Evolutionary conservation across 2,113 vertebrate genomes (phyloP).

Genomic region (Eublepharis macularius): DNA sequence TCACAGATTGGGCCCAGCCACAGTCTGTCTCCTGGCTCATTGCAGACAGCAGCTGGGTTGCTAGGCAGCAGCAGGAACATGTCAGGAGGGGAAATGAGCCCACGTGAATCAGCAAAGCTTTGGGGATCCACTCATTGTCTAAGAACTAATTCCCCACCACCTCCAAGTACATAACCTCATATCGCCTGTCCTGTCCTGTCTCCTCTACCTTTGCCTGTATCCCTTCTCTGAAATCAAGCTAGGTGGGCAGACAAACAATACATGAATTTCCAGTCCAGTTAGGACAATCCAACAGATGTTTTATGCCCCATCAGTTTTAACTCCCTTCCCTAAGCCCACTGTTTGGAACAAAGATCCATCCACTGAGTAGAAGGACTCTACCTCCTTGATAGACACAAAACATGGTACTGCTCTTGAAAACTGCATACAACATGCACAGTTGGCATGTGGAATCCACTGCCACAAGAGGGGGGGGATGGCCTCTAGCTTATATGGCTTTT

Average conservation of each 20-base stretch:
- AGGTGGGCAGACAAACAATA: background rate
- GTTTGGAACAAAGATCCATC: background rate
- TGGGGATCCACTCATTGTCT: background rate
- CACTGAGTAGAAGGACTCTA: background rate
- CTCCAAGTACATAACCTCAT: background rate
- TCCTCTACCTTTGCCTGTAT: background rate
- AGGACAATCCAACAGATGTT: background rate
- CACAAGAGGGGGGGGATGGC: background rate
- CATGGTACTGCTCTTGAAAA: background rate
- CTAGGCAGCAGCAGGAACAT: conserved; percentile 29
- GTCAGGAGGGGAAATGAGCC: conserved; percentile 16
- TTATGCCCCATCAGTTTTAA: background rate
- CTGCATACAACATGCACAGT: background rate
- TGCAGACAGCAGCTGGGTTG: conserved; percentile 35
- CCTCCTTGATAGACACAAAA: background rate
- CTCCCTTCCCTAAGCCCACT: too few species aligned
- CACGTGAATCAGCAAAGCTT: background rate
- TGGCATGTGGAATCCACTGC: background rate
- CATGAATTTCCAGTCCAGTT: background rate
- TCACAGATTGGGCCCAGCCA: background rate
- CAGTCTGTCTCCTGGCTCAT: background rate
- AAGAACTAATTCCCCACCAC: background rate
- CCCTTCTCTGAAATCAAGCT: too few species aligned
- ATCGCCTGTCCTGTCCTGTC: too few species aligned
- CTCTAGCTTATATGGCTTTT: background rate